Conservation (phyloP, 2,113 vertebrate species). For the Falco punctatus region DNA sequence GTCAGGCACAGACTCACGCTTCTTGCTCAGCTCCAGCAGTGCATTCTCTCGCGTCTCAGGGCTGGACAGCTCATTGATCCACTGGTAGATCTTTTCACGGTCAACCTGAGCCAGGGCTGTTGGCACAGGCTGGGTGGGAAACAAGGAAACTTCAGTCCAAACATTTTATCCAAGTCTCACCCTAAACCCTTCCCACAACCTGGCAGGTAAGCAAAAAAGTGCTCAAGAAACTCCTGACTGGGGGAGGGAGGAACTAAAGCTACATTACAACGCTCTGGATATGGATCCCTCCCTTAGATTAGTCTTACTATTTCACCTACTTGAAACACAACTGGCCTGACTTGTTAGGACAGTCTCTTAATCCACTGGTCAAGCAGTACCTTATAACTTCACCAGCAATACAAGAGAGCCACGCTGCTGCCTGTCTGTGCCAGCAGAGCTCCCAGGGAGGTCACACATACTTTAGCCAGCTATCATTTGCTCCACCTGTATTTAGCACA, state of each 20-base stretch:
- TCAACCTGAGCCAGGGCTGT: slow-evolving; percentile 95
- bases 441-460: not conserved
- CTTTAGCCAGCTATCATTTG: not conserved
- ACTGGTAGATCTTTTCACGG: slow-evolving; percentile 97
- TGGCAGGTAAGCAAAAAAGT: not conserved
- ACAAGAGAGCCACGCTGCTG: not conserved
- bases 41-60: slow-evolving; percentile 96
- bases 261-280: not conserved
- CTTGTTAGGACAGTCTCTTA: not conserved
- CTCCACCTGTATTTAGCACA: not conserved
- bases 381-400: not conserved
- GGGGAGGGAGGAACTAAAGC: not conserved
- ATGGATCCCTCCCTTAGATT: not conserved
- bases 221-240: not conserved
- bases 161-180: not conserved
- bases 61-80: slow-evolving; percentile 98
- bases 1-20: slow-evolving; percentile 94
- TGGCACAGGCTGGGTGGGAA: slow-evolving; percentile 85
- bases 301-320: slow-evolving; percentile 2
- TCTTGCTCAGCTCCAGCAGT: slow-evolving; percentile 95
- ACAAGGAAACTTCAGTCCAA: slow-evolving; percentile 30
- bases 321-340: not conserved
- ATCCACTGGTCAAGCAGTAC: not conserved
- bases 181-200: not conserved
- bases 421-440: not conserved